These are phyloP conservation scores for Dromaius novaehollandiae DNA, from an alignment of 2,113 vertebrate species.

Conservation along the genomic window DNA sequence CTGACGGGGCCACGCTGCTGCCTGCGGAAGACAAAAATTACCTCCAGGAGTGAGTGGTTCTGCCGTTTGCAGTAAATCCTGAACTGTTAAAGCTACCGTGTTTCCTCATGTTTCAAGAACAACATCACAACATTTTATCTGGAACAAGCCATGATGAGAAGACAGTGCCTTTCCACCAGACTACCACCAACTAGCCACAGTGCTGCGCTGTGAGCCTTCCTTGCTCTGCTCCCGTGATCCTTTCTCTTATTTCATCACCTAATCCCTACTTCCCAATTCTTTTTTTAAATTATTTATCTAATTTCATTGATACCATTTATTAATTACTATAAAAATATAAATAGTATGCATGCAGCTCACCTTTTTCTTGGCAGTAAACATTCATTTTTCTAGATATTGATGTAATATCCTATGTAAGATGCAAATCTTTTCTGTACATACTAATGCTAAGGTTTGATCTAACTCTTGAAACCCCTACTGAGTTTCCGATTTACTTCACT, in stretches of 20 bases:
- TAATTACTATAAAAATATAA: background rate
- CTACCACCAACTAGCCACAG: background rate
- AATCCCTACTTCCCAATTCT: background rate
- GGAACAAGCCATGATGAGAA: background rate
- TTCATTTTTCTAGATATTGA: background rate
- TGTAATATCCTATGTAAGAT: background rate
- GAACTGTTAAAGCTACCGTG: background rate
- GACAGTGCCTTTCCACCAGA: background rate
- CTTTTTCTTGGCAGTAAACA: background rate
- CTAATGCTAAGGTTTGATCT: background rate
- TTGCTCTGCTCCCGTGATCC: background rate
- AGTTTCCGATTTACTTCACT: background rate
- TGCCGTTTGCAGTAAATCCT: background rate
- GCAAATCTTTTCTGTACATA: background rate
- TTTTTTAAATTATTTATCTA: background rate
- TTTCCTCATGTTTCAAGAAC: background rate
- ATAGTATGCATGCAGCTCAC: background rate
- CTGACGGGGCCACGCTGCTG: background rate
- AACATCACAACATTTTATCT: background rate
- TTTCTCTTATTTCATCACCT: background rate
- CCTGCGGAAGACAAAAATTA: background rate
- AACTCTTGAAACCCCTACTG: background rate
- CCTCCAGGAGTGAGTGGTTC: background rate
- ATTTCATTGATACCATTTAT: background rate
- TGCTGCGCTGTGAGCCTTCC: background rate